Base-by-base conservation (phyloP, 2,888 invertebrate species). In the Lasioglossum figueresi region DNA sequence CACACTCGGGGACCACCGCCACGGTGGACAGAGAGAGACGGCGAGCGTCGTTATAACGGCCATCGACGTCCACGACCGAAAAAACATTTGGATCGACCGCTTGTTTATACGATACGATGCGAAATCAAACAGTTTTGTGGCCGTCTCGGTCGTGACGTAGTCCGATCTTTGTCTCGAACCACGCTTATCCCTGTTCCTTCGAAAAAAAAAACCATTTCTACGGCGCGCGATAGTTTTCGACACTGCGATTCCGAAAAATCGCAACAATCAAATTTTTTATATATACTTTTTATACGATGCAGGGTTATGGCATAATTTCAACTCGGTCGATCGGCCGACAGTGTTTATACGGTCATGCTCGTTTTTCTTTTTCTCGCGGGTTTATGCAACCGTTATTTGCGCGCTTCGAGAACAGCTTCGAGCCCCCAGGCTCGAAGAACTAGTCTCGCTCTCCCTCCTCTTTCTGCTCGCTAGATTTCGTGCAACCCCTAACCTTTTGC, bases 11-110 rank as follows among this genome's bases (percentile, higher is more conserved):
- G 75, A 66, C 72, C 72, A 70, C 23, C 45, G 56, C 16, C 23
- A 16, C 31, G 59, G 34, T 8, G 34, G 63, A 31, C 16, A 19
- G 63, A 71, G n/a, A 59, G 74, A 48, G 52, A 74, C 59, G 37
- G 59, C 37, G 72, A 79, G 77, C 74, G 73, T 74, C 74, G 71
- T 74, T 79, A 68, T 74, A 84, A 68, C 66, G 70, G 79, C 70
- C 48, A 71, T 48, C 66, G 82, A 66, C 74, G 79, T 79, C 80
- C 59, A 75, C 88, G 87, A 82, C 71, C 90, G 85, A 89, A 90
- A 84, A 90, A 90, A 90, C 88, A 90, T 90, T 90, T 90, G 89
- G 86, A 82, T 82, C 89, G 85, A 79, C 45, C 73, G 81, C 74
- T 79, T 90, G 90, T 90, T 90, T 90, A 90, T 86, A 82, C 89